These are phyloP conservation scores for Ptychoptera contaminata DNA, from an alignment of 2,888 invertebrate species.

Conservation along the genomic window DNA sequence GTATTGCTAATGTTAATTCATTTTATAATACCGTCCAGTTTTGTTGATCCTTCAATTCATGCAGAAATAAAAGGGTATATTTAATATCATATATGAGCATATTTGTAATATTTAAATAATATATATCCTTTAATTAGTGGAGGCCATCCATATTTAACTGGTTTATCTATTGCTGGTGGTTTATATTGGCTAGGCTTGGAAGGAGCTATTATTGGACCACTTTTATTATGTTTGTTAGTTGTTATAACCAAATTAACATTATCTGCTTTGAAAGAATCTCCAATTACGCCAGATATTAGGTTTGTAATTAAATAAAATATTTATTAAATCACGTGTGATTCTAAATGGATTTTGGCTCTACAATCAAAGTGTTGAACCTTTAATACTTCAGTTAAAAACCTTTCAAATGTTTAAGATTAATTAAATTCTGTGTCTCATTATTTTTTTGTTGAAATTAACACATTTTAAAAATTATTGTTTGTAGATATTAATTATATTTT, in stretches of 20 bases:
- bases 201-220: conserved; percentile 92
- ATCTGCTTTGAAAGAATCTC: conserved; percentile 48
- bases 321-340: neutral
- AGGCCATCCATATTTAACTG: conserved; percentile 93
- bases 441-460: too few relatives aligned
- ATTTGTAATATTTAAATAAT: neutral
- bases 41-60: conserved; percentile 92
- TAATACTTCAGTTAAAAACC: too few relatives aligned
- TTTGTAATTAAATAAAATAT: neutral
- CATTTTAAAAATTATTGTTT: too few relatives aligned
- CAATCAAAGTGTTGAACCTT: too few relatives aligned
- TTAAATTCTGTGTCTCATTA: too few relatives aligned
- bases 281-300: conserved; percentile 28
- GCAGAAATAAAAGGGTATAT: conserved; percentile 95
- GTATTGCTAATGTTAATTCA: conserved; percentile 66
- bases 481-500: too few relatives aligned
- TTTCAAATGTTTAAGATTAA: too few relatives aligned
- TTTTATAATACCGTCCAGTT: conserved; percentile 68
- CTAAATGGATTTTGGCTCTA: too few relatives aligned
- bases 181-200: conserved; percentile 94
- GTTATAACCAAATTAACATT: conserved; percentile 78
- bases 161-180: conserved; percentile 92
- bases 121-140: conserved; percentile 46
- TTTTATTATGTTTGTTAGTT: conserved; percentile 85
- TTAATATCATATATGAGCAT: neutral